These are phyloP conservation scores for Macrophya annulata DNA, from an alignment of 2,888 invertebrate genomes.

Conservation along the genomic window DNA sequence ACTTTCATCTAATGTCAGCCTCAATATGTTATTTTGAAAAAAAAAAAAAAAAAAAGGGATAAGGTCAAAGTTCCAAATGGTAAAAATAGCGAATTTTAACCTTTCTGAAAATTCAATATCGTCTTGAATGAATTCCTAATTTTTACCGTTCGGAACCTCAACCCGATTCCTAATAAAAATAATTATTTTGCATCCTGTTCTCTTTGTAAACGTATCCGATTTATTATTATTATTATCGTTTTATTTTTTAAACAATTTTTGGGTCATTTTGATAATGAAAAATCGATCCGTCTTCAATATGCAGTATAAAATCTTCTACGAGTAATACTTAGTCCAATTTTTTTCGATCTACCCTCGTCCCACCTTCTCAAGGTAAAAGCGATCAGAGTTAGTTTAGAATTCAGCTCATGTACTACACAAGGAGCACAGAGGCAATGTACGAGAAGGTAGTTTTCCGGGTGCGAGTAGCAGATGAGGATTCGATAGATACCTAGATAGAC, in stretches of 20 bases:
- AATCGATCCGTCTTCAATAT: neutral
- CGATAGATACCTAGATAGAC: conserved; percentile 47
- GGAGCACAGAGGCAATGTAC: conserved; percentile 30
- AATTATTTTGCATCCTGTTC: neutral
- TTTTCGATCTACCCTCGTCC: neutral
- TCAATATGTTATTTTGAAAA: neutral
- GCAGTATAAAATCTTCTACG: neutral
- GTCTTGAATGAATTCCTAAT: neutral
- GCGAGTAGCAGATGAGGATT: conserved; percentile 36
- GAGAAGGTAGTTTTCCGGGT: conserved; percentile 27
- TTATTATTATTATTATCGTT: neutral
- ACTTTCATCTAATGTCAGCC: neutral
- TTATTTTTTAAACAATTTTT: neutral
- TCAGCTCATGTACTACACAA: conserved; percentile 32
- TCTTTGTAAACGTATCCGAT: neutral
- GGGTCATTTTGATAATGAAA: neutral
- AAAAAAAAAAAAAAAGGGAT: neutral
- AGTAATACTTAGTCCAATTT: neutral
- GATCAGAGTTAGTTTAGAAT: conserved; percentile 38
- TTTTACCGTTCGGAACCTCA: too few relatives aligned
- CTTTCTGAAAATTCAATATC: too few relatives aligned
- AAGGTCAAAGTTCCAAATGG: too few relatives aligned
- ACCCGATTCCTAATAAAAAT: too few relatives aligned
- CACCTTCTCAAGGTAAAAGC: neutral
- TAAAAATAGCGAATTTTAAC: too few relatives aligned